Evolutionary conservation across 2,888 invertebrate genomes (phyloP), one percentile per base, ranked within the genome.

Genomic region (Ametastegia equiseti): DNA sequence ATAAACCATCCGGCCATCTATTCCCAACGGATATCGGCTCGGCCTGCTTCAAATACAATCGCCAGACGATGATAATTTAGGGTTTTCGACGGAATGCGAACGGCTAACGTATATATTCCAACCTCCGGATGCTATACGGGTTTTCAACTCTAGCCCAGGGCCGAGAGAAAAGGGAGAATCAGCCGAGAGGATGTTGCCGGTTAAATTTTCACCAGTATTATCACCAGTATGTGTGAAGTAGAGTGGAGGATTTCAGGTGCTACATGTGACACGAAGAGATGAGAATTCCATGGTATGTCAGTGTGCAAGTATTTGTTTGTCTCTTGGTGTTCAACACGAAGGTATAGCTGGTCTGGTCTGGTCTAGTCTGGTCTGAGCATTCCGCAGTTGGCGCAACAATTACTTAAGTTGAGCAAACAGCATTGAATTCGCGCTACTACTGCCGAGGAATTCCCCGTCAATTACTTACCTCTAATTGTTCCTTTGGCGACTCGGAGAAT

Each of bases 401-500:
- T 87, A 86, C 86, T 85, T 85, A 84, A 85, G 84, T 85, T 83
- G 82, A 84, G 85, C 84, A 85, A 86, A 84, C 84, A 82, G 82
- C 84, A 82, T 83, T 81, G 82, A 83, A 84, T 84, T 83, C 50
- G 47, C 60, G 79, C 73, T 45, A 79, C 73, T 45, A 79, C 67
- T 82, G 69, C 81, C 80, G 80, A 77, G 85, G 85, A 88, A 87
- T 88, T 87, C 85, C 81, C 82, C 86, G 84, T 86, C 86, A 85
- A 88, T 89, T 87, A 88, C 88, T 88, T 88, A 88, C 85, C 86
- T 85, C 85, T 87, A 86, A 88, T 89, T 87, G 88, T 88, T 86
- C 83, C 82, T 82, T 84, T 84, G 85, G 84, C 83, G 83, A 81
- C 23, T 2, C n/a, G 30, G 80, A 75, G 81, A 73, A 77, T 81